Evolutionary conservation across 1,140 invertebrate genomes (phyloP).

Genomic region (Drosophila erecta): DNA sequence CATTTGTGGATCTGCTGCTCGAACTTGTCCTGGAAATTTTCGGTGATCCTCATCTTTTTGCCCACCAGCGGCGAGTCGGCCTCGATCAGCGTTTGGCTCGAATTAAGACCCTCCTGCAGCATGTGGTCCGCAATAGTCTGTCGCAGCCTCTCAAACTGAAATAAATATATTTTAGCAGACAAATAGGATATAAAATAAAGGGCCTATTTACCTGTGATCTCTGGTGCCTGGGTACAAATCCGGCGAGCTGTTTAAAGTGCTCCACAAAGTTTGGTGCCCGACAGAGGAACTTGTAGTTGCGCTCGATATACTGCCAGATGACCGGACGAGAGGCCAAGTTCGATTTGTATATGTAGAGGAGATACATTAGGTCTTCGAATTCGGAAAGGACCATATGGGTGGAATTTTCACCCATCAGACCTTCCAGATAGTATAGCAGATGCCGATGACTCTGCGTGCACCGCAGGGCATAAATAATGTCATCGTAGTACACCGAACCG

Average conservation of each 20-base stretch:
- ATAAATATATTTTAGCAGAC: background rate
- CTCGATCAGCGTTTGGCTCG: slow-evolving; percentile 31
- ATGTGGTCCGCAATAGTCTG: slow-evolving; percentile 50
- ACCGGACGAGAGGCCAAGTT: slow-evolving; percentile 51
- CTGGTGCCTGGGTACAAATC: slow-evolving; percentile 59
- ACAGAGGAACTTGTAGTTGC: slow-evolving; percentile 62
- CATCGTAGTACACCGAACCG: slow-evolving; percentile 51
- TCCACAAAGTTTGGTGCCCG: slow-evolving; percentile 52
- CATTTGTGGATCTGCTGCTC: slow-evolving; percentile 66
- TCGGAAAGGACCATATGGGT: slow-evolving; percentile 55
- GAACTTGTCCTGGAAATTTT: slow-evolving; percentile 70
- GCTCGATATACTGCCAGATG: slow-evolving; percentile 67
- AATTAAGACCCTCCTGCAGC: slow-evolving; percentile 14
- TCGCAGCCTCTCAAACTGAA: slow-evolving; percentile 60
- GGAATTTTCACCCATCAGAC: slow-evolving; percentile 62
- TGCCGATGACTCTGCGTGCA: slow-evolving; percentile 66
- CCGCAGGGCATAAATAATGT: slow-evolving; percentile 68
- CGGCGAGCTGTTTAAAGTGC: slow-evolving; percentile 83
- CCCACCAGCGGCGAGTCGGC: slow-evolving; percentile 60
- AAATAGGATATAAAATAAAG: background rate
- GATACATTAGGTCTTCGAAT: slow-evolving; percentile 66
- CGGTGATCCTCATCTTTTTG: slow-evolving; percentile 58
- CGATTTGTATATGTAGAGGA: slow-evolving; percentile 61
- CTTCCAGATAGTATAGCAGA: slow-evolving; percentile 57
- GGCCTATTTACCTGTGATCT: slow-evolving; percentile 32